phyloP scores from a whole-genome alignment of 2,113 vertebrate genomes.

The Bolborhynchus lineola region DNA sequence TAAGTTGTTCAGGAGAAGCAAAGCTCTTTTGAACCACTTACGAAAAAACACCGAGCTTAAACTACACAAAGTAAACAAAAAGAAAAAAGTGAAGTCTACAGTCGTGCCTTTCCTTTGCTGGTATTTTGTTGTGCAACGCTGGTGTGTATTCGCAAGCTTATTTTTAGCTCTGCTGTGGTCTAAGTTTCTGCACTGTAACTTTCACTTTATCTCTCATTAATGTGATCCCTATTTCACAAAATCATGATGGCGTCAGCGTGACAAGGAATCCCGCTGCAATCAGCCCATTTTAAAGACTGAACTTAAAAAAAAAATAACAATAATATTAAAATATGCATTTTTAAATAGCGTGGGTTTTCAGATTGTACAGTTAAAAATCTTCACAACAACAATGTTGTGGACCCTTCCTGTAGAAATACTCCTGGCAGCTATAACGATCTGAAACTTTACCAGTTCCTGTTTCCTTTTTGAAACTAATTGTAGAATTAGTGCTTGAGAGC shows the following conservation, averaged over 20 bases:
- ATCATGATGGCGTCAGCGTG: neutral
- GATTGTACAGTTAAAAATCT: neutral
- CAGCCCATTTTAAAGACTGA: neutral
- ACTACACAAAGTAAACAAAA: slow-evolving; percentile 61
- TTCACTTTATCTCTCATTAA: slow-evolving; percentile 71
- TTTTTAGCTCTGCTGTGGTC: slow-evolving; percentile 65
- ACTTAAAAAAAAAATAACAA: neutral
- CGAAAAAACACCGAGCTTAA: slow-evolving; percentile 37
- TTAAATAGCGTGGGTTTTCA: neutral
- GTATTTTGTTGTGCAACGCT: slow-evolving; percentile 63
- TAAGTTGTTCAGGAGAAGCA: neutral
- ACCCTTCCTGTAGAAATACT: slow-evolving; percentile 47
- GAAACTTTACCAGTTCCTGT: slow-evolving; percentile 62
- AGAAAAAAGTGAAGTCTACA: neutral
- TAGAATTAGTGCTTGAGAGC: slow-evolving; percentile 39
- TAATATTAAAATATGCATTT: neutral
- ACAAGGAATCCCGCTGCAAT: neutral
- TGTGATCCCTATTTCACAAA: slow-evolving; percentile 28
- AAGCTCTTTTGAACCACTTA: neutral
- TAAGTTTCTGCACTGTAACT: slow-evolving; percentile 65
- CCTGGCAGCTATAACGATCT: slow-evolving; percentile 48
- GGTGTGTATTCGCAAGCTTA: slow-evolving; percentile 36
- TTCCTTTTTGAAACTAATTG: slow-evolving; percentile 66
- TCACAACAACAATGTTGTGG: slow-evolving; percentile 18
- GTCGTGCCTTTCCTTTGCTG: slow-evolving; percentile 65